Conservation (phyloP, 2,113 vertebrate species). For the Thryonomys swinderianus region DNA sequence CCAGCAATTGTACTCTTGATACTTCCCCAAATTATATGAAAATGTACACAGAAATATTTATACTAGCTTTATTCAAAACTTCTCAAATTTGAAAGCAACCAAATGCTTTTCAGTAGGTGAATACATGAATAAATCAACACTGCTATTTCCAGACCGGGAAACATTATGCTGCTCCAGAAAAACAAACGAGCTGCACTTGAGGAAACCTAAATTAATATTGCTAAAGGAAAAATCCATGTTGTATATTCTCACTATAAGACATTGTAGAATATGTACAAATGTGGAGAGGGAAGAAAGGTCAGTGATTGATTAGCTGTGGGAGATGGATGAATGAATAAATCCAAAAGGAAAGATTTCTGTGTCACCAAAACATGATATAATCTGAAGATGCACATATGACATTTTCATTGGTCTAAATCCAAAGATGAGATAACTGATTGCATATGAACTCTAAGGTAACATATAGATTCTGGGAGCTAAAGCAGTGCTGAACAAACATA, state of each 20-base stretch:
- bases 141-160: neutral
- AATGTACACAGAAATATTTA: neutral
- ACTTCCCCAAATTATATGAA: neutral
- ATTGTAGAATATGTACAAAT: neutral
- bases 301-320: accelerated
- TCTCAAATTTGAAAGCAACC: neutral
- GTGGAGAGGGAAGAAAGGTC: neutral
- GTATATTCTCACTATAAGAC: neutral
- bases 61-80: neutral
- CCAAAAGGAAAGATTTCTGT: neutral
- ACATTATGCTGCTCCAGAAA: neutral
- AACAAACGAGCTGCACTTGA: neutral
- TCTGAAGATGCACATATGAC: neutral
- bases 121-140: neutral
- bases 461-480: neutral
- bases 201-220: neutral
- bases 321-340: neutral
- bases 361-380: neutral
- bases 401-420: neutral
- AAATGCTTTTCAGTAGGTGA: neutral
- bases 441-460: neutral
- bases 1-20: neutral
- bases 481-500: neutral
- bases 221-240: neutral
- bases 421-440: neutral